These are phyloP conservation scores for Pseudochromis fuscus DNA, from an alignment of 2,797 vertebrate species.

Conservation along the genomic window DNA sequence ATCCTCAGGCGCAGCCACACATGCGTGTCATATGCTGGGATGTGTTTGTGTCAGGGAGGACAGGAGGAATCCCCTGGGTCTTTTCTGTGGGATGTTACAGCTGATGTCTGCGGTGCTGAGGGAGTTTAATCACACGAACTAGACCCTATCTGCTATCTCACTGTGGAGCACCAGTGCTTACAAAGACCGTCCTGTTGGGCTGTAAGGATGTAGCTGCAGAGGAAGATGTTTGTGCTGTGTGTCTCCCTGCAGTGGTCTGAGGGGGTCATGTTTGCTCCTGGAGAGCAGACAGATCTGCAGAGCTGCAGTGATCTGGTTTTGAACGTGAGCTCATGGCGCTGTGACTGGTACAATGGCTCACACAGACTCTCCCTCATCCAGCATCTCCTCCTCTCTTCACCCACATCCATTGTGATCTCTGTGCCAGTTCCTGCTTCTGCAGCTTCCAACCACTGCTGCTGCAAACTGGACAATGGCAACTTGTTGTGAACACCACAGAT, in stretches of 20 bases:
- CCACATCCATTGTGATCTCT: conserved; percentile 50
- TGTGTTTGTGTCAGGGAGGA: conserved; percentile 16
- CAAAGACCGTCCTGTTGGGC: conserved; percentile 21
- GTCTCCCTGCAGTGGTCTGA: neutral
- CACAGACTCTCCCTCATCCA: conserved; percentile 37
- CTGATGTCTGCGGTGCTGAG: conserved; percentile 11
- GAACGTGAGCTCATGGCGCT: conserved; percentile 64
- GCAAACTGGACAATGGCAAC: conserved; percentile 65
- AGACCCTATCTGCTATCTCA: conserved; percentile 24
- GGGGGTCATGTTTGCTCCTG: neutral
- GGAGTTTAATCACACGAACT: conserved; percentile 40
- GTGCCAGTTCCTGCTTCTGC: conserved; percentile 43
- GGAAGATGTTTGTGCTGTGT: neutral
- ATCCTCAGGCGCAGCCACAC: neutral
- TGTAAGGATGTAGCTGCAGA: conserved; percentile 5
- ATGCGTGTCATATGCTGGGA: conserved; percentile 22
- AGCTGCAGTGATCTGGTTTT: conserved; percentile 6
- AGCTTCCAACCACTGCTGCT: conserved; percentile 31
- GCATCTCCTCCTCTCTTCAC: conserved; percentile 45
- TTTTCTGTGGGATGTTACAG: conserved; percentile 49
- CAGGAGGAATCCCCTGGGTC: conserved; percentile 22
- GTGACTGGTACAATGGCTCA: conserved; percentile 73
- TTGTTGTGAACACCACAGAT: conserved; percentile 56
- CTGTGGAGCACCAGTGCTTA: neutral
- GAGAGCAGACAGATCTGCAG: neutral